Base-by-base conservation (phyloP, 2,797 vertebrate species). In the Bovichtus diacanthus region DNA sequence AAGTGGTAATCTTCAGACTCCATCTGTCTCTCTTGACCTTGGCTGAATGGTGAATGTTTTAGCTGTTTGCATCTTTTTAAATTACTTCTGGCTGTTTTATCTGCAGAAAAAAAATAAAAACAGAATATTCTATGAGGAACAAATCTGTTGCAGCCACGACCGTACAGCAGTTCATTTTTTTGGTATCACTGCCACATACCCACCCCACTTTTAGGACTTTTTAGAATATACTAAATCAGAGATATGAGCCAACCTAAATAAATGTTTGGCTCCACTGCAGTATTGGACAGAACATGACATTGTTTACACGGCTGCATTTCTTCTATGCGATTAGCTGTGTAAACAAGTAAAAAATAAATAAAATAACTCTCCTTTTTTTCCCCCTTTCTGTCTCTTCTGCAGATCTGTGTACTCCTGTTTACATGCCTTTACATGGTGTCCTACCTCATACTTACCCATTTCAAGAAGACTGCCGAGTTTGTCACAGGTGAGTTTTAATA, bases 371-470 rank as follows among this genome's bases (percentile, higher is more conserved):
- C 7, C 2, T n/a, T 78, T 62, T 60, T 44, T n/a, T 75, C 56
- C 58, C 21, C 1, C 18, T 50, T 50, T 65, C 13, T 50, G 18
- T 80, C 39, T 75, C 39, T 21, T 61, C 6, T 85, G 12, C 89
- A 99, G 98, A 99, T 99, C 89, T 99, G 97, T 1, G 90, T 96
- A 8, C 95, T 99, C 84, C 95, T 99, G 78, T 99, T 99, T 36
- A 92, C 94, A 7, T 94, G 95, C 82, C 97, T 99, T 67, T 99
- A 99, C 93, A 95, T 99, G 47, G 85, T 99, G 82, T 98, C 97
- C 85, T 98, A 99, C 88, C 90, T 98, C 84, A 90, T 98, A 90
- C 95, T 99, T 87, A 97, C 97, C 34, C 96, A 93, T 93, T 99
- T 98, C 92, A 99, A 95, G 95, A 98, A 97, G 93, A 94, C 96